Percentiles rank a stretch among this genome's conserved stretches.
Conservation (phyloP, 2,797 vertebrate genomes). For the Sebastes iracundus region DNA sequence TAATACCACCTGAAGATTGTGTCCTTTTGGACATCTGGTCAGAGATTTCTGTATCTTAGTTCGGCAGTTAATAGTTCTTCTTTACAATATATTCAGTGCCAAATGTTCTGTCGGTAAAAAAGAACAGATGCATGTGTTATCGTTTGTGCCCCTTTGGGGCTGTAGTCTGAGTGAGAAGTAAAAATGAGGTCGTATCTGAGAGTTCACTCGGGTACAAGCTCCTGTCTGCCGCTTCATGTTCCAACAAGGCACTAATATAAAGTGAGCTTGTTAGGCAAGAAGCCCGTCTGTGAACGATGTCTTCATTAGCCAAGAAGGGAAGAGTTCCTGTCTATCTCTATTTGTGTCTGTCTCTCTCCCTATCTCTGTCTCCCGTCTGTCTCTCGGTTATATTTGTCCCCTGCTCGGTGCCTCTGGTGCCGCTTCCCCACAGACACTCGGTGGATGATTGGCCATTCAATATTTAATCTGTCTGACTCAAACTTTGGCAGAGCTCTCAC, state of each 20-base stretch:
- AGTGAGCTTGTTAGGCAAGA: background rate
- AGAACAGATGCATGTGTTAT: background rate
- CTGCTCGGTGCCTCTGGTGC: background rate
- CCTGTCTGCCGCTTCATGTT: background rate
- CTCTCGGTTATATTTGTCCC: background rate
- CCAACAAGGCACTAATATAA: background rate
- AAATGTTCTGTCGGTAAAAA: background rate
- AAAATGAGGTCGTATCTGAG: background rate
- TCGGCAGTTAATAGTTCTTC: background rate
- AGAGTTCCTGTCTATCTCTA: background rate
- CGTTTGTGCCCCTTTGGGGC: background rate
- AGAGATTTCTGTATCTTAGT: background rate
- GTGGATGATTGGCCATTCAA: conserved; percentile 41
- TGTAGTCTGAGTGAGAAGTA: background rate
- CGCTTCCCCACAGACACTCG: background rate
- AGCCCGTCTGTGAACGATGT: background rate
- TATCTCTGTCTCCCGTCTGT: background rate
- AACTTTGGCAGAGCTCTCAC: conserved; percentile 23
- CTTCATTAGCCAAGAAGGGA: background rate
- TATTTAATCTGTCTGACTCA: conserved; percentile 46
- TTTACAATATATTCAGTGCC: background rate
- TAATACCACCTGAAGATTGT: background rate
- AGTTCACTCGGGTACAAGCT: background rate
- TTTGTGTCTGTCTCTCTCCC: background rate
- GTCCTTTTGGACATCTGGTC: background rate